Base-by-base conservation (phyloP, 2,113 vertebrate species). In the Lepus timidus region DNA sequence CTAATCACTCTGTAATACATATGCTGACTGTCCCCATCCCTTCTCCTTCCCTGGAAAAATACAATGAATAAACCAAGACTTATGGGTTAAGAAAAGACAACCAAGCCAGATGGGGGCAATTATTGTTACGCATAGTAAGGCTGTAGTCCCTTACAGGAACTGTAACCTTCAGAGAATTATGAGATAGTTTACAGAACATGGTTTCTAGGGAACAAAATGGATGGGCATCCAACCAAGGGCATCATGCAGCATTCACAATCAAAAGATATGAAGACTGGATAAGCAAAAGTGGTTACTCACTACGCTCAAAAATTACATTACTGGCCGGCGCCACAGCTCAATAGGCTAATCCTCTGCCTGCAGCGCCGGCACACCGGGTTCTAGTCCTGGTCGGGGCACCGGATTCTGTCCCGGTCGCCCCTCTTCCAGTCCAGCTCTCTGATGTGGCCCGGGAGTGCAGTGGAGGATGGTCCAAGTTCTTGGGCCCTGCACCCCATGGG, bases 21-120 rank as follows among this genome's bases (percentile, higher is more conserved):
- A 94, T 92, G 88, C 96, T 93, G 88, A 96, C 88, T 90, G 78
- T 85, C 31, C 83, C 88, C 44, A 83, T 94, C 55, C 91, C 91
- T 61, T 86, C 61, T 58, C n/a, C 90, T 93, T 96, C 76, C 95
- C 79, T 95, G 91, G 93, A 74, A 97, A 96, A 97, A 96, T 97
- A 94, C 94, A 95, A 96, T 93, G 91, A 97, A 95, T 93, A 85
- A 96, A 96, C 94, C 97, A 97, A 97, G 78, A 95, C 93, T 96
- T 97, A 92, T 62, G 96, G 93, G 39, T 95, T 44, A 44, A 44
- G 44, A 44, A 44, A 44, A 44, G 44, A 44, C 44, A 91, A 44
- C 9, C 5, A 36, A 71, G 68, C 27, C n/a, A 67, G 33, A n/a
- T 65, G 19, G 9, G 62, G 19, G n/a, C 51, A 49, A 44, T 84